These are phyloP conservation scores for Anorthoa munda DNA, from an alignment of 2,888 invertebrate genomes.

Conservation along the genomic window DNA sequence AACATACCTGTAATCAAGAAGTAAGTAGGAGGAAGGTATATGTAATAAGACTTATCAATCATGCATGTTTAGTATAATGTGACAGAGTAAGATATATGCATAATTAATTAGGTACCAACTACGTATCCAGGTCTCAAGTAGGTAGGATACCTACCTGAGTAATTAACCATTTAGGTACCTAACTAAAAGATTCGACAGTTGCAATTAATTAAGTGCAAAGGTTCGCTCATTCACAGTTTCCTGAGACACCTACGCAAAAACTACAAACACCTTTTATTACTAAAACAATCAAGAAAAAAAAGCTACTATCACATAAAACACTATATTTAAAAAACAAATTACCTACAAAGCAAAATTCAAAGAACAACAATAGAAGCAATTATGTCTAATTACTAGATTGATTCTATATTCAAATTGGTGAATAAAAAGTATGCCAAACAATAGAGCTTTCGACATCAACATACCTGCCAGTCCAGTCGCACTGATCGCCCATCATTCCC, in stretches of 20 bases:
- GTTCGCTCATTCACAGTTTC: neutral
- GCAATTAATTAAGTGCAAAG: neutral
- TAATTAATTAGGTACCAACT: neutral
- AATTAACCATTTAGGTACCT: neutral
- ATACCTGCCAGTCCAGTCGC: constrained; percentile 94
- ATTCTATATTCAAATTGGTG: constrained; percentile 42
- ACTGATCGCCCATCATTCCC: constrained; percentile 92
- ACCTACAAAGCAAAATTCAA: constrained; percentile 17
- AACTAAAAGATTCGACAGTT: neutral
- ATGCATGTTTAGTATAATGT: neutral
- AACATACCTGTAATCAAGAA: constrained; percentile 11
- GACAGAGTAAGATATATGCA: neutral
- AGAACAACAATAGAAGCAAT: constrained; percentile 31
- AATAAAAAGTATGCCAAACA: constrained; percentile 70
- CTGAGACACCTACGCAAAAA: too few relatives aligned
- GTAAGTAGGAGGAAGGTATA: neutral
- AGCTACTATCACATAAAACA: constrained; percentile 3
- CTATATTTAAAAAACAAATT: neutral
- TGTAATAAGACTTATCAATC: too few relatives aligned
- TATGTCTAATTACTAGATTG: constrained; percentile 45
- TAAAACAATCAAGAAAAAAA: neutral
- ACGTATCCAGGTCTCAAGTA: neutral
- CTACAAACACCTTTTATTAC: neutral
- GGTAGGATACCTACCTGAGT: neutral
- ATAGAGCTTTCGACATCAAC: constrained; percentile 74